Conservation (phyloP, 2,888 invertebrate species). For the Melangyna quadrimaculata region DNA sequence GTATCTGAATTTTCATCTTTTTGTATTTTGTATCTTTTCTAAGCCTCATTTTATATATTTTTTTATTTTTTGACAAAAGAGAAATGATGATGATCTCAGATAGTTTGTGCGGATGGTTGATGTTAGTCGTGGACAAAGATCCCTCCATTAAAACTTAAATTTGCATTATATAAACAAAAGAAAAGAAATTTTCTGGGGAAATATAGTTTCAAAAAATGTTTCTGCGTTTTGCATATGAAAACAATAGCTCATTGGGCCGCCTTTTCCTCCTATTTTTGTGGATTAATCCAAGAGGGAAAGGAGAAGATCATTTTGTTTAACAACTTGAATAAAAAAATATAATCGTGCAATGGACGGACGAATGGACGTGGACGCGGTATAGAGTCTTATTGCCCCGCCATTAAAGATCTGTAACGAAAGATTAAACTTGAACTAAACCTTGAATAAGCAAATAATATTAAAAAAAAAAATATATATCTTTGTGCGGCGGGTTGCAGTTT, state of each 20-base stretch:
- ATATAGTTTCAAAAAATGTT: slow-evolving; percentile 26
- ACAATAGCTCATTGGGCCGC: not conserved
- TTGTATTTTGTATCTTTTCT: not conserved
- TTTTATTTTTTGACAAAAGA: slow-evolving; percentile 52
- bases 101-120: slow-evolving; percentile 8
- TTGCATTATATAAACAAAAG: slow-evolving; percentile 64
- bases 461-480: slow-evolving; percentile 1
- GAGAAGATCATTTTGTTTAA: not conserved
- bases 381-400: slow-evolving; percentile 26
- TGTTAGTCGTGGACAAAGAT: slow-evolving; percentile 50
- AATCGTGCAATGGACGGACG: slow-evolving; percentile 5
- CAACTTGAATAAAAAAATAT: not conserved
- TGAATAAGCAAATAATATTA: slow-evolving; percentile 54
- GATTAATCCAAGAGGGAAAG: not conserved
- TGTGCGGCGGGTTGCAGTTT: not conserved
- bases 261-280: slow-evolving; percentile 21
- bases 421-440: slow-evolving; percentile 71
- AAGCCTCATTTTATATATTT: not conserved
- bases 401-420: slow-evolving; percentile 64
- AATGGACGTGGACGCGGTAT: not conserved
- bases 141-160: slow-evolving; percentile 46
- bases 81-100: slow-evolving; percentile 66
- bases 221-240: slow-evolving; percentile 44
- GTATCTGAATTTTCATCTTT: slow-evolving; percentile 40
- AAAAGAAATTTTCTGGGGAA: slow-evolving; percentile 59